Base-by-base conservation (phyloP, 1,140 invertebrate genomes). In the Pogonomyrmex californicus region DNA sequence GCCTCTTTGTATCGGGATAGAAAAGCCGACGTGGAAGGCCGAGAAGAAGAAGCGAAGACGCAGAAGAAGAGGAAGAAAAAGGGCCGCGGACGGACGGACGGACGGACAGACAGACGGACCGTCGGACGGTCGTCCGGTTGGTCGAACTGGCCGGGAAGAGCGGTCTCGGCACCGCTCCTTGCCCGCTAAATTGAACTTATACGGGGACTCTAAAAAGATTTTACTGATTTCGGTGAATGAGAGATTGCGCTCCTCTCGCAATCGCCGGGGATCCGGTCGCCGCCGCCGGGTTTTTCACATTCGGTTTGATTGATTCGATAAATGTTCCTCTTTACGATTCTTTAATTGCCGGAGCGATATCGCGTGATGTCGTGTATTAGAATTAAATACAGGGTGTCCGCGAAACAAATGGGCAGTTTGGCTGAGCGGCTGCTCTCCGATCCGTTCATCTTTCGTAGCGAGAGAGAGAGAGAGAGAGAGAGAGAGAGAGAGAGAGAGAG, bases 1-100 rank as follows among this genome's bases (percentile, higher is more conserved):
- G 94, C 94, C 93, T 95, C 94, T 95, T 95, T 95, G 94, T 95
- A 94, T 93, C 92, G 94, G 93, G 92, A 94, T 94, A 93, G 94
- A 91, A 93, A 93, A 94, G 94, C 94, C 94, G 94, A 94, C 92
- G 90, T 83, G 91, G 89, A 91, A 89, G 89, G 87, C 58, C 79
- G 81, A 76, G 75, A 73, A 89, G 85, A 91, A 85, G 87, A 90
- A 88, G 88, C 91, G 76, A 88, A 73, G 90, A 86, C 70, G 82
- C 63, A 63, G 77, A 86, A 89, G 85, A 91, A 89, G 85, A 90
- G 86, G 85, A 91, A 90, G 88, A 92, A 91, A 90, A 88, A 91
- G 90, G 87, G 77, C 70, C 33, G 56, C 82, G 76, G 73, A 73
- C 71, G 65, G 38, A 77, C 56, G 41, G 85, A 38, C 77, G 51